A percentile compares a stretch with the other conserved stretches of the same genome.
These are phyloP conservation scores for Labeo calbasu DNA, from an alignment of 2,797 vertebrate species.

Conservation along the genomic window DNA sequence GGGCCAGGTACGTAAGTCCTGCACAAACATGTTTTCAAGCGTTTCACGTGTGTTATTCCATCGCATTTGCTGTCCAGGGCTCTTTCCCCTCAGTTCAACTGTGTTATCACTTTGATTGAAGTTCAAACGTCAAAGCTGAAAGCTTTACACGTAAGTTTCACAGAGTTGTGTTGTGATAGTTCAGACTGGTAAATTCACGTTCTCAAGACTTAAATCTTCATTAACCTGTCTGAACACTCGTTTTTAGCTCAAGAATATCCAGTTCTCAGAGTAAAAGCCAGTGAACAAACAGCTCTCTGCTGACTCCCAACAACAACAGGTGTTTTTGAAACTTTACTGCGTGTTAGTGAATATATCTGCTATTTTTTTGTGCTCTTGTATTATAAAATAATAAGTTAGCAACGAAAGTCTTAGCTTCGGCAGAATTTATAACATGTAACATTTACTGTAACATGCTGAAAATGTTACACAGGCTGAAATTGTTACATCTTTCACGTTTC, in stretches of 20 bases:
- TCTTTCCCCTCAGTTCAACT: conserved; percentile 6
- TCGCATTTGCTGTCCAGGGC: not conserved
- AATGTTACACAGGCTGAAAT: not conserved
- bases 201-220: not conserved
- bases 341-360: not conserved
- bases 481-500: not conserved
- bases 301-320: conserved; percentile 36
- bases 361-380: not conserved
- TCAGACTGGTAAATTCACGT: not conserved
- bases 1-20: conserved; percentile 88
- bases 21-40: conserved; percentile 5
- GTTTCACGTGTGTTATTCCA: conserved; percentile 5
- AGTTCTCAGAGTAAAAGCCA: not conserved
- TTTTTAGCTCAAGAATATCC: not conserved
- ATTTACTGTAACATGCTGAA: not conserved
- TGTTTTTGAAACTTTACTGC: conserved; percentile 30
- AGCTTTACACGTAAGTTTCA: conserved; percentile 42
- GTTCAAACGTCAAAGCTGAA: conserved; percentile 59
- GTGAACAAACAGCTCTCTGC: not conserved
- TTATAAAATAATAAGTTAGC: not conserved
- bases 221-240: not conserved
- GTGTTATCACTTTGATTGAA: conserved; percentile 38
- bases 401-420: not conserved
- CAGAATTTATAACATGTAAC: not conserved
- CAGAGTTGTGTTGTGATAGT: conserved; percentile 14